Percentiles rank a stretch among this genome's conserved stretches.
Conservation (phyloP, 2,888 invertebrate species). For the Acholoe squamosa region DNA sequence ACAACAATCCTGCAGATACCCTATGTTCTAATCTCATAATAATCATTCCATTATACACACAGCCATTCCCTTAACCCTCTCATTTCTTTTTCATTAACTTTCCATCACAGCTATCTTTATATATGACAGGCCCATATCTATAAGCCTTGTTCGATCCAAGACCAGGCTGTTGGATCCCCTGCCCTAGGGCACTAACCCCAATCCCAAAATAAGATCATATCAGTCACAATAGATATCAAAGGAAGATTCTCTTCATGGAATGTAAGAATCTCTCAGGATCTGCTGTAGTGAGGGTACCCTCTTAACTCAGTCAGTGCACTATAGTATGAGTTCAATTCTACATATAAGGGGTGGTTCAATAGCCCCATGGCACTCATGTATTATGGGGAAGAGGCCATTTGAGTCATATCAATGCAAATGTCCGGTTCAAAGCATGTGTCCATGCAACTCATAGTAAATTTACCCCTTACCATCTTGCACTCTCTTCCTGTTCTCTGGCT, state of each 20-base stretch:
- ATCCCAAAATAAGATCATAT: slow-evolving; percentile 13
- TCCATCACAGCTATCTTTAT: not conserved
- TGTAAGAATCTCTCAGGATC: not conserved
- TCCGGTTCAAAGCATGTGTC: no score
- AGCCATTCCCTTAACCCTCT: not conserved
- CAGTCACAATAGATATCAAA: not conserved
- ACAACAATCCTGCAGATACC: no score
- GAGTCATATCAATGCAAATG: no score
- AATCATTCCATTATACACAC: not conserved
- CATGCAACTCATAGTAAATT: no score
- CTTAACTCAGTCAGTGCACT: no score
- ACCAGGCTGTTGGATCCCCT: not conserved
- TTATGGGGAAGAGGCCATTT: no score
- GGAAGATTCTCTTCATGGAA: not conserved
- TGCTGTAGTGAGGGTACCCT: not conserved
- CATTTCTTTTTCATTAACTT: not conserved
- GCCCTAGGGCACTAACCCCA: not conserved
- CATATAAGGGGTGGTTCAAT: no score
- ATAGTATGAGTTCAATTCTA: no score
- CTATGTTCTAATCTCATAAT: not conserved
- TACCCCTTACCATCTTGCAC: no score
- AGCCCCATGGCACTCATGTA: no score
- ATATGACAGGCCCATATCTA: not conserved
- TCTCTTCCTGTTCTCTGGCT: no score
- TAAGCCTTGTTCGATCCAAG: not conserved